Conservation (phyloP, 2,113 vertebrate genomes). For the Riparia riparia region DNA sequence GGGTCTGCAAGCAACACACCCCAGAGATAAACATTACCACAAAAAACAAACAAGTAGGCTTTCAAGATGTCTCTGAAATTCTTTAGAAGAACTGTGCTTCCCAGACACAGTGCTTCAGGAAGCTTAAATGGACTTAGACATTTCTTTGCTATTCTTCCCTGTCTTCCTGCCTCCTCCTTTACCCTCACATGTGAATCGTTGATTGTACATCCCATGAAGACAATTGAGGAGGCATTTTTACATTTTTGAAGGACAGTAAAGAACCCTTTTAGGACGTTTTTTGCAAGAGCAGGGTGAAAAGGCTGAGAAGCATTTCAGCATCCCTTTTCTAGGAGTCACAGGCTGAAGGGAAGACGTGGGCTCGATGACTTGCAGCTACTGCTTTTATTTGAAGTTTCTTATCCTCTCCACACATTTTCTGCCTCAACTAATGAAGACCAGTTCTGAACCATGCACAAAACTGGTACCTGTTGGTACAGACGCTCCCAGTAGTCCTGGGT, state of each 20-base stretch:
- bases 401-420: not conserved
- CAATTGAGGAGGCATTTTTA: fast-evolving
- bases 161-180: not conserved
- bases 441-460: not conserved
- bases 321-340: not conserved
- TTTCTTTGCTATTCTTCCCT: not conserved
- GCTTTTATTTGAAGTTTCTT: not conserved
- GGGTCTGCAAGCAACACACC: constrained; percentile 81
- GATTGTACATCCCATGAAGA: fast-evolving
- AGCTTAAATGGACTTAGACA: not conserved
- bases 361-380: fast-evolving
- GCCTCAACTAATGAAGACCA: not conserved
- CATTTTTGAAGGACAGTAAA: not conserved
- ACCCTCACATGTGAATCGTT: fast-evolving
- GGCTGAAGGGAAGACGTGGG: not conserved
- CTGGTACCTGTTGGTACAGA: constrained; percentile 92
- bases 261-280: not conserved
- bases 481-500: constrained; percentile 97
- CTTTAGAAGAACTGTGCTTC: not conserved
- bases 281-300: not conserved
- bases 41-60: not conserved
- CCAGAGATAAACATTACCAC: constrained; percentile 10
- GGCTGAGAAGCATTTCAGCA: not conserved
- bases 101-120: not conserved
- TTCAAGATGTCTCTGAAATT: not conserved